These are phyloP conservation scores for Regulus satrapa DNA, from an alignment of 2,113 vertebrate species.

Conservation along the genomic window DNA sequence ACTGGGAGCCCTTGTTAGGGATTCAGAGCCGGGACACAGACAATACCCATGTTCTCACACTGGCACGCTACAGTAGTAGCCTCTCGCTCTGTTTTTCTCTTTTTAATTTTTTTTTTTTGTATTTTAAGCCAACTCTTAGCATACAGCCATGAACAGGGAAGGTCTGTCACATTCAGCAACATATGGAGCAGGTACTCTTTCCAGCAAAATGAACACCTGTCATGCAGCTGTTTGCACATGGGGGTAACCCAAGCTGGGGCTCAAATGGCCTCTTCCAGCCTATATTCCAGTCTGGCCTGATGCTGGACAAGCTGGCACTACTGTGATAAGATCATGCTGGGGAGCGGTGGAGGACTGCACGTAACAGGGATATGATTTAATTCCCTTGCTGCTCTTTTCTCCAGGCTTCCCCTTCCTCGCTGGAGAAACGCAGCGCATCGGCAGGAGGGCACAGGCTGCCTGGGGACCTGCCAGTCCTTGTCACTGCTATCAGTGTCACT, in stretches of 20 bases:
- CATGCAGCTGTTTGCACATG: background rate
- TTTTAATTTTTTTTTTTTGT: background rate
- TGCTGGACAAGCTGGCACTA: background rate
- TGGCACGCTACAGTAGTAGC: rapidly evolving
- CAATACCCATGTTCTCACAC: background rate
- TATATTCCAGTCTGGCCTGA: background rate
- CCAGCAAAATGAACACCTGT: background rate
- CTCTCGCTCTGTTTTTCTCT: background rate
- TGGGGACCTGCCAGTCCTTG: background rate
- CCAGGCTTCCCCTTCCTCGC: background rate
- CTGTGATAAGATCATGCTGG: background rate
- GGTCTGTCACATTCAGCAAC: background rate
- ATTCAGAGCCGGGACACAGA: background rate
- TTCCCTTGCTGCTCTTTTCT: background rate
- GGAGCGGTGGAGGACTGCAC: background rate
- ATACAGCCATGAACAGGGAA: background rate
- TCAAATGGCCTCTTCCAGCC: background rate
- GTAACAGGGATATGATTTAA: background rate
- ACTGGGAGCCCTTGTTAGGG: background rate
- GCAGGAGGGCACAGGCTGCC: background rate
- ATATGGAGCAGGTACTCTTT: background rate
- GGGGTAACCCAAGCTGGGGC: background rate
- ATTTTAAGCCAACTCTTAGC: background rate
- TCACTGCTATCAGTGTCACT: background rate
- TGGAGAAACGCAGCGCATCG: background rate